Evolutionary conservation across 2,113 vertebrate species (phyloP), one percentile per base, ranked within the genome.

Genomic region (Diphyllodes magnificus): DNA sequence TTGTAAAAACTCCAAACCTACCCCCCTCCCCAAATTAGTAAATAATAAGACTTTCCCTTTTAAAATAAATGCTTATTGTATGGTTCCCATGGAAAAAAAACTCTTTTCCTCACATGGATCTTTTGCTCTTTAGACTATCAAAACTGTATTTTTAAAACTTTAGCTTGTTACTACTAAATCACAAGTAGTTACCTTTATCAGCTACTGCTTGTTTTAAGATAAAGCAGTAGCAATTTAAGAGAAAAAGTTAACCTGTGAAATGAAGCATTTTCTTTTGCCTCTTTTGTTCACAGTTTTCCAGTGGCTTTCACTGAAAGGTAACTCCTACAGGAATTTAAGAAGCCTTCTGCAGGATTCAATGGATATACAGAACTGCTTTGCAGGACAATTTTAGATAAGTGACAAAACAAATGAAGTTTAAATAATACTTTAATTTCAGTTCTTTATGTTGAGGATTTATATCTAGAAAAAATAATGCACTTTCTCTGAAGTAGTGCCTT

Each of bases 11-110:
- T 39, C 76, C 49, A 95, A 87, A 87, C 20, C 77, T 56, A 50
- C 10, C 66, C 57, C 64, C 39, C 23, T 72, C 68, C 69, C 82
- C 86, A 95, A 96, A 95, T 96, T 93, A 97, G 71, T 63, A 90
- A 95, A 56, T 57, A 92, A 23, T 88, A 80, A 80, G 30, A 73
- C n/a, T 47, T 90, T 69, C 25, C 7, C 27, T 24, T 77, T 70
- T 92, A 18, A 89, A 95, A 72, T 51, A 84, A 92, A 65, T 39
- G 13, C 15, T 61, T 71, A 49, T 73, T 76, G 57, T 47, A 87
- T 17, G 17, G n/a, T 45, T 68, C 51, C 42, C 25, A n/a, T 4
- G 49, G 35, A 69, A 82, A 68, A 53, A 50, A 53, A 1, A 27
- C n/a, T 27, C 1, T 35, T 76, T 73, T 44, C 51, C 16, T 56